Conservation (phyloP, 1,140 invertebrate genomes). For the Ridgeia piscesae region DNA sequence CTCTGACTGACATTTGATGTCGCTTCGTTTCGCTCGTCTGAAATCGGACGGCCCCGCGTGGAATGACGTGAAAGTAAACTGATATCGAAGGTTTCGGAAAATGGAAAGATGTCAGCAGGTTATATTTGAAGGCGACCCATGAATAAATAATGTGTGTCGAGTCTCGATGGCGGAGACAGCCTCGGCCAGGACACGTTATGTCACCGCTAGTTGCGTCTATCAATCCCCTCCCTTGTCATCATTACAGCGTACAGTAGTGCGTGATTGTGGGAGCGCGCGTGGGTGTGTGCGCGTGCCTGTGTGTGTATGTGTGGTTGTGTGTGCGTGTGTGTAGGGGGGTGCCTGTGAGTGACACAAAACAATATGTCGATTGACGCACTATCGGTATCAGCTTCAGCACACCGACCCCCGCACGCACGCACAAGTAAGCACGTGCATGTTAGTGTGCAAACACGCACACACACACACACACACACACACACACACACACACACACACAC, state of each 20-base stretch:
- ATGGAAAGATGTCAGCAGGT: not conserved
- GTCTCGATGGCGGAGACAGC: not conserved
- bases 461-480: slow-evolving; percentile 26
- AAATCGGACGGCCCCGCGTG: not conserved
- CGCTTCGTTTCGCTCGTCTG: not conserved
- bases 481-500: slow-evolving; percentile 25
- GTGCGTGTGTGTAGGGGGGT: too few relatives aligned
- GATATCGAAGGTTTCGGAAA: not conserved
- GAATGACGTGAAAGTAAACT: not conserved
- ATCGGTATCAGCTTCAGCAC: not conserved
- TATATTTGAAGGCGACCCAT: not conserved
- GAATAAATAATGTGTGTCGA: not conserved
- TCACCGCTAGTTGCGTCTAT: too few relatives aligned
- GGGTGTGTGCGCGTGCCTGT: too few relatives aligned
- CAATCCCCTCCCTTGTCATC: too few relatives aligned
- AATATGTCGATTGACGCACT: not conserved
- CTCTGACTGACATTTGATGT: not conserved
- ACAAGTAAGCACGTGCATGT: not conserved
- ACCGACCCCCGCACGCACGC: not conserved
- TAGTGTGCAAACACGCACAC: not conserved
- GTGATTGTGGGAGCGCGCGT: too few relatives aligned
- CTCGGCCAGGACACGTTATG: too few relatives aligned
- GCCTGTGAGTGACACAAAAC: not conserved
- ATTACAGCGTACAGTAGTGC: too few relatives aligned
- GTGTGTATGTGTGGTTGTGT: too few relatives aligned